Evolutionary conservation across 2,797 vertebrate genomes (phyloP), one percentile per base, ranked within the genome.

Genomic region (Numenius phaeopus): DNA sequence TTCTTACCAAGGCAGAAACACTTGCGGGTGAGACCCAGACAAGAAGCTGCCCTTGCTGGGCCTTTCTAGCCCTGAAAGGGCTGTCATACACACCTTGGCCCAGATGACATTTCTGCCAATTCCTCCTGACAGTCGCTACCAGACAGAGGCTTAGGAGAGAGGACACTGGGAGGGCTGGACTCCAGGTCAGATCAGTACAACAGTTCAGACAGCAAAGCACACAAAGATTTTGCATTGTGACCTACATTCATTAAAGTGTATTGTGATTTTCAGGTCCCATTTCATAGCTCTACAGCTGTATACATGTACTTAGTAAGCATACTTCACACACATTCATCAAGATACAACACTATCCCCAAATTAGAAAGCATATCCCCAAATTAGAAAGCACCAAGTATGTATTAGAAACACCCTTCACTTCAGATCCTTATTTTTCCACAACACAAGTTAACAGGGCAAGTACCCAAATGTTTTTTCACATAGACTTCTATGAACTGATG

Each of bases 281-380:
- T 90, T 92, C 62, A 75, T 66, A 91, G 50, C 50, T 87, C 26
- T 67, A 90, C 44, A 89, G 70, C 37, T 86, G 47, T 85, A 90
- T 24, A 75, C n/a, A 72, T 18, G 39, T 92, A 86, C n/a, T 87
- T 75, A 85, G 16, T 71, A 97, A 83, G 87, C 66, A 70, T 83
- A 97, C 32, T 91, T 95, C 47, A 86, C 61, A 82, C 71, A 94
- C 79, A 86, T 61, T 85, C 89, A 92, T 89, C 90, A 96, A 85
- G 55, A 95, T 55, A 42, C 82, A 91, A 90, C 30, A 70, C 64
- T 72, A 96, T 96, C 94, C 96, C 91, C 93, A 94, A 92, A 96
- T 80, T 16, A 92, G 27, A 95, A 91, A 91, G 87, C 44, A 64
- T 92, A 96, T 96, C 96, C 96, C 96, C 96, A 94, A 95, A 96